A percentile compares a stretch with the other conserved stretches of the same genome.
These are phyloP conservation scores for Babyrousa celebensis DNA, from an alignment of 2,797 vertebrate species.

Conservation along the genomic window DNA sequence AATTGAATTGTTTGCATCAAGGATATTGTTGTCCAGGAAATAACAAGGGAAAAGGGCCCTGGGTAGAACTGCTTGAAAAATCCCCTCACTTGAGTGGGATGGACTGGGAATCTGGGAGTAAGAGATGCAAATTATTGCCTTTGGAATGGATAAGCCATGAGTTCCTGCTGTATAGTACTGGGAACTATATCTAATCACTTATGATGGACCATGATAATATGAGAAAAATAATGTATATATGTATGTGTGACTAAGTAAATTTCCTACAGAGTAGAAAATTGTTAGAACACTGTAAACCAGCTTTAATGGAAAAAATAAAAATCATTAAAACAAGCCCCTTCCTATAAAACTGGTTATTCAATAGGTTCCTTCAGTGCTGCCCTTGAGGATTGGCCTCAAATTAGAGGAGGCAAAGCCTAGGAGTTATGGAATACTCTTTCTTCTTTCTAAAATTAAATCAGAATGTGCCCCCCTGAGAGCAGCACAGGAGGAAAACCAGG, in stretches of 20 bases:
- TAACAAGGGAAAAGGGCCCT: neutral
- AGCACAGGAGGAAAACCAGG: neutral
- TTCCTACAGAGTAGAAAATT: no score
- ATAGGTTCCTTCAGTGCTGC: neutral
- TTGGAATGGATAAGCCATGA: no score
- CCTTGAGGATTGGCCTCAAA: neutral
- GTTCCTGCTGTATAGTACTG: no score
- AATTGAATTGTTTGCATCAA: conserved; percentile 3
- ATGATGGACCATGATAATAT: no score
- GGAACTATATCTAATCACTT: no score
- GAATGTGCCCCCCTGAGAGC: neutral
- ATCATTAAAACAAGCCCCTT: neutral
- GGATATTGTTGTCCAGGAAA: neutral
- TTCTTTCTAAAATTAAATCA: conserved; percentile 48
- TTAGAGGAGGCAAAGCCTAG: neutral
- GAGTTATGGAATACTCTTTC: neutral
- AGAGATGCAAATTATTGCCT: no score
- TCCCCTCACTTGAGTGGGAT: no score
- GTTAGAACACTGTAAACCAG: no score
- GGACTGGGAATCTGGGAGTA: no score
- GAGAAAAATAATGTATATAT: no score
- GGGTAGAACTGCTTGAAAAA: neutral
- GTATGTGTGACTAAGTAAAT: no score
- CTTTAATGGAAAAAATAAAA: no score
- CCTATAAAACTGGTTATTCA: neutral